These are phyloP conservation scores for Dolichopus griseipennis DNA, from an alignment of 2,888 invertebrate genomes.

Conservation along the genomic window DNA sequence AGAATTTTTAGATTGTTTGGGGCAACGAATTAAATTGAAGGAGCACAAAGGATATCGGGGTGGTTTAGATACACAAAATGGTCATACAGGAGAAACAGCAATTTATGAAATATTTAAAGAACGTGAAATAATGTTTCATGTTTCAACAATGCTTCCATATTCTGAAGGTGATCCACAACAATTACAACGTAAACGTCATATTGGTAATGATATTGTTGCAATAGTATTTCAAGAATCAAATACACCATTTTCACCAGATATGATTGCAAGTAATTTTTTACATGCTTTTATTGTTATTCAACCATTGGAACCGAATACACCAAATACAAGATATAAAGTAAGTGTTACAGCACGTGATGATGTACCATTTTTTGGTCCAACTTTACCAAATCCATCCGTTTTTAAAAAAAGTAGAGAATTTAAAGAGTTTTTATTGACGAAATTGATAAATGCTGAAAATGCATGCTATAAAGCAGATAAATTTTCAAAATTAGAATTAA, in stretches of 20 bases:
- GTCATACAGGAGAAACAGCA: slow-evolving; percentile 85
- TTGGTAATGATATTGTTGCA: slow-evolving; percentile 90
- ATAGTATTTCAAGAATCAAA: slow-evolving; percentile 91
- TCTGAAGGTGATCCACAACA: slow-evolving; percentile 90
- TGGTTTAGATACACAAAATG: slow-evolving; percentile 86
- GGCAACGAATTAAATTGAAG: slow-evolving; percentile 71
- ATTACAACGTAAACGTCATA: slow-evolving; percentile 86
- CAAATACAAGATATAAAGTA: slow-evolving; percentile 66
- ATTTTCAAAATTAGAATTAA: slow-evolving; percentile 79
- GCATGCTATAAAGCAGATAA: slow-evolving; percentile 92
- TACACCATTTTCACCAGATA: slow-evolving; percentile 90
- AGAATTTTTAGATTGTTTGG: slow-evolving; percentile 77
- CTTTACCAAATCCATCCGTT: slow-evolving; percentile 75
- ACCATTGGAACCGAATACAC: slow-evolving; percentile 55
- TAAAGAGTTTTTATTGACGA: slow-evolving; percentile 86
- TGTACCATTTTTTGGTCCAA: slow-evolving; percentile 91
- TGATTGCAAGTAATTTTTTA: slow-evolving; percentile 93
- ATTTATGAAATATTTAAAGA: slow-evolving; percentile 80
- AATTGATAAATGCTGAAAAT: slow-evolving; percentile 89
- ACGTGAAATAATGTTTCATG: slow-evolving; percentile 90
- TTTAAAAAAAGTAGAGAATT: slow-evolving; percentile 78
- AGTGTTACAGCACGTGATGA: slow-evolving; percentile 87
- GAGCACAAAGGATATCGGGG: slow-evolving; percentile 87
- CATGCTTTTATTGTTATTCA: slow-evolving; percentile 92
- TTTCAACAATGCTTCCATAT: slow-evolving; percentile 83